Base-by-base conservation (phyloP, 2,888 invertebrate species). In the Cantharis lateralis region DNA sequence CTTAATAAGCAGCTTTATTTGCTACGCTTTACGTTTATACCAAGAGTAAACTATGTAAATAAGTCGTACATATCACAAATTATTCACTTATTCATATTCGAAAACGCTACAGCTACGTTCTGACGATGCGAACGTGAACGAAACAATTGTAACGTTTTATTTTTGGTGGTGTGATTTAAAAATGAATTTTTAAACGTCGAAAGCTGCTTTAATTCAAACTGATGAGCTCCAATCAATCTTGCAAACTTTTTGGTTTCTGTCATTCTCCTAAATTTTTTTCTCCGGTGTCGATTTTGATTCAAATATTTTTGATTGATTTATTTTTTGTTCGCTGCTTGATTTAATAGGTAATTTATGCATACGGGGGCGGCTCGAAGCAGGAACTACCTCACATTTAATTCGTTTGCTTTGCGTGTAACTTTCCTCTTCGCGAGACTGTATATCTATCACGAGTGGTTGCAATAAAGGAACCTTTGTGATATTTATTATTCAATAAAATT, bases 1-100 rank as follows among this genome's bases (percentile, higher is more conserved):
- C 70, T 72, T 71, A 72, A 76, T 76, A 76, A 75, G 75, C 75
- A 69, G 70, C 68, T 72, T 48, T 48, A 48, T 48, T 48, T 48
- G 48, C 48, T n/a, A 48, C 48, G n/a, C 48, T 48, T 48, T 48
- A 48, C 48, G 48, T 48, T 48, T 48, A 48, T 48, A 48, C 7
- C n/a, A 48, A n/a, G n/a, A 48, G 48, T 48, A 48, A 48, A 48
- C 48, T 48, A 48, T 48, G 48, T 48, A 48, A 48, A 48, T 48
- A 48, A 48, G 48, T 48, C 48, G 48, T 48, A 48, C 48, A n/a
- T 48, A 48, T 48, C 48, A 48, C 48, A 48, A 48, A 48, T 48
- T 48, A 48, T 48, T 48, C 48, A 48, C 48, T 48, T 48, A 48
- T 48, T 48, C 48, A 48, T 48, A 48, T 48, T 48, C 1, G 7